Base-by-base conservation (phyloP, 2,888 invertebrate genomes). In the Chloromyia formosa region DNA sequence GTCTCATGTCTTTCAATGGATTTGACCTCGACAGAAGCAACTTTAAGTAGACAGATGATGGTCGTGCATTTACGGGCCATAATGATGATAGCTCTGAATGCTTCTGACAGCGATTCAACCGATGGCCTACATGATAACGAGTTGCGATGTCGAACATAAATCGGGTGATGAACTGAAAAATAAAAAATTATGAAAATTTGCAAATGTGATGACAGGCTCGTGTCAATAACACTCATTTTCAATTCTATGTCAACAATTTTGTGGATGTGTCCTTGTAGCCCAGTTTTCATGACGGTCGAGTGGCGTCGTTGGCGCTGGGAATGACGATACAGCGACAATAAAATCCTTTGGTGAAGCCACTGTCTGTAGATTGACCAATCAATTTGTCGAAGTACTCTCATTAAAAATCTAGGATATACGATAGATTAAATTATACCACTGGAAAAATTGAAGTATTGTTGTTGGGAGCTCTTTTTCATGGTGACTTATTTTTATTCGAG, bases 11-110 rank as follows among this genome's bases (percentile, higher is more conserved):
- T 2, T 20, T 66, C 66, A 49, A 66, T 66, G 66, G 66, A 66
- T 66, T 22, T 66, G 66, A 66, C 66, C 66, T 66, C 66, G 66
- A 45, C 45, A 49, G 27, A 2, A 35, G 66, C 45, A 66, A 66
- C 35, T 66, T 45, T 22, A 49, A 66, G 66, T 66, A 45, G 66
- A 40, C 66, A 49, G 16, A 66, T 49, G 45, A 66, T 45, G 66
- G 20, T 66, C 45, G 45, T 45, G 66, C 66, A 45, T 45, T 66
- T 49, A 42, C 20, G 64, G 40, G 27, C 40, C n/a, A 64, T 42
- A 42, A 64, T 64, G 16, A 20, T 64, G 16, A 64, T 5, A 10
- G 40, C 27, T 62, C n/a, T 49, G 12, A n/a, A 49, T n/a, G 16
- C 27, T 35, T 49, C 49, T 49, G 49, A 49, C 16, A n/a, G 16